These are phyloP conservation scores for Azemiops feae DNA, from an alignment of 2,113 vertebrate genomes.

Conservation along the genomic window DNA sequence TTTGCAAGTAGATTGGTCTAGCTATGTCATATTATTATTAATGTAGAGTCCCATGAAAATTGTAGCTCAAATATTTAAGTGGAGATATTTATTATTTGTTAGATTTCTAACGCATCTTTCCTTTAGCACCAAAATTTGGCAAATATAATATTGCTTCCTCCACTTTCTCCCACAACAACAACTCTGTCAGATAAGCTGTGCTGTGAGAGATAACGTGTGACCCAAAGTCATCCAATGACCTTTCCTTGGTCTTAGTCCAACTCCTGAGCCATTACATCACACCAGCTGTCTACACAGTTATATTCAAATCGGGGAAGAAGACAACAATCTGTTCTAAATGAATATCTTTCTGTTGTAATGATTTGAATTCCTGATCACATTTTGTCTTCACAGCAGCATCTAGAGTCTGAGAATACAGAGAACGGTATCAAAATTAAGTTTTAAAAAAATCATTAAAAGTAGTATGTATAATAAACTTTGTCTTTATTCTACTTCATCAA, in stretches of 20 bases:
- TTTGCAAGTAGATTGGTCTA: neutral
- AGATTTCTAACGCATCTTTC: neutral
- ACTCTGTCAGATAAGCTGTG: neutral
- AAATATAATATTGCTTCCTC: neutral
- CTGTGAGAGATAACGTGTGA: neutral
- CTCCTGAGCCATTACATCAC: neutral
- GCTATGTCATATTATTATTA: neutral
- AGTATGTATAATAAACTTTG: neutral
- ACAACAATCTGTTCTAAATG: neutral
- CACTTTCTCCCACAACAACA: neutral
- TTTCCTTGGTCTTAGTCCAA: neutral
- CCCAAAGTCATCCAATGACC: neutral
- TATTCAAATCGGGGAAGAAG: neutral
- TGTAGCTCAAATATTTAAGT: neutral
- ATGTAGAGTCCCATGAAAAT: neutral
- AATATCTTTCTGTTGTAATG: neutral
- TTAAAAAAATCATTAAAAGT: conserved; percentile 18
- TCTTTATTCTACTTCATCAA: neutral
- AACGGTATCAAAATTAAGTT: neutral
- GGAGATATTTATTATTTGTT: neutral
- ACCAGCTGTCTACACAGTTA: neutral
- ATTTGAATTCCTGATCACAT: neutral
- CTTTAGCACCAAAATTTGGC: neutral
- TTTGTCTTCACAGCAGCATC: conserved; percentile 38
- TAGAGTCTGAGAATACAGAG: neutral